Conservation (phyloP, 2,888 invertebrate species). For the Eugnorisma glareosa region DNA sequence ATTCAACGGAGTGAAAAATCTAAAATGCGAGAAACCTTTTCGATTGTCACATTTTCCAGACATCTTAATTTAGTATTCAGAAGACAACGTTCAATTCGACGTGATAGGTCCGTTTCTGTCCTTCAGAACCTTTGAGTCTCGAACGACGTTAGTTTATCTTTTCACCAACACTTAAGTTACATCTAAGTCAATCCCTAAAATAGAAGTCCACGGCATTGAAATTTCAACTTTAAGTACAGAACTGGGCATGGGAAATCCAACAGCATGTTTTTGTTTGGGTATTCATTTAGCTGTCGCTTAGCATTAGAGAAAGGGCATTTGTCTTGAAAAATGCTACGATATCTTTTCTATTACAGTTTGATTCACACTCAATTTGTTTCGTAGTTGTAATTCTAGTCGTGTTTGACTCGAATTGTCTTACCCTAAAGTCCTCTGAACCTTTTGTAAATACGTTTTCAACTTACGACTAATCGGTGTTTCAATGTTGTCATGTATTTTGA, state of each 20-base stretch:
- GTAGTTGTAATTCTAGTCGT: slow-evolving; percentile 36
- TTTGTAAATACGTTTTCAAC: neutral
- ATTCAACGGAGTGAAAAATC: neutral
- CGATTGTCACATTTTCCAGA: slow-evolving; percentile 4
- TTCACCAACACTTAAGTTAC: neutral
- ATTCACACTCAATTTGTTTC: slow-evolving; percentile 46
- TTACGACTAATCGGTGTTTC: neutral
- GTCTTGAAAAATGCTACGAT: neutral
- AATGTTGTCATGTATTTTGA: neutral
- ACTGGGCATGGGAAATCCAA: neutral
- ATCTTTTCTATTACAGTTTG: slow-evolving; percentile 14
- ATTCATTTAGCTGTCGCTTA: neutral
- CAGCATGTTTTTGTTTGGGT: too few species aligned
- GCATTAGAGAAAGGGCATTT: neutral
- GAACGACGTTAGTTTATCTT: slow-evolving; percentile 27
- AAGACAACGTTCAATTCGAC: slow-evolving; percentile 23
- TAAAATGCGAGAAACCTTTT: slow-evolving; percentile 15
- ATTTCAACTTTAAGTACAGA: neutral
- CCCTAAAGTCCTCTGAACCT: neutral
- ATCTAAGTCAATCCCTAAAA: neutral
- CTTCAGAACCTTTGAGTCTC: slow-evolving; percentile 31
- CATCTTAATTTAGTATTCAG: slow-evolving; percentile 40
- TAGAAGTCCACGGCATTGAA: neutral
- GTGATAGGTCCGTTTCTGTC: slow-evolving; percentile 10
- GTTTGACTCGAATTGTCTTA: slow-evolving; percentile 19